These are phyloP conservation scores for Clytia hemisphaerica DNA, from an alignment of 30 jellyfish, hydroid and myxozoan genomes.

Conservation along the genomic window DNA sequence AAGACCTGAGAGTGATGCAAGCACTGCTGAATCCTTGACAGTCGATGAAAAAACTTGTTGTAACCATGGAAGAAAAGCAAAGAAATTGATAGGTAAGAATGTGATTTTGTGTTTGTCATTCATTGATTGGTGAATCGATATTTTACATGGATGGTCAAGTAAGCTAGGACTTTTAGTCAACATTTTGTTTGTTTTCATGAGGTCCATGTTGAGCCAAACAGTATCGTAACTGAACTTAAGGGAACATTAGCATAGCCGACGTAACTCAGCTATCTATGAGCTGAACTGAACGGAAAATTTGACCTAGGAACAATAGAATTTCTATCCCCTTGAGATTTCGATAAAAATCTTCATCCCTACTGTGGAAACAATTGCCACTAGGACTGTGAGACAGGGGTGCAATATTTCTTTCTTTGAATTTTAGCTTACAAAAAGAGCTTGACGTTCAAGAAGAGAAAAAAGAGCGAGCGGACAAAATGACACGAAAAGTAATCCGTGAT, in stretches of 20 bases:
- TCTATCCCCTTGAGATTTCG: no score
- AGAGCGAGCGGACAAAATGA: conserved; percentile 72
- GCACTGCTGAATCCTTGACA: conserved; percentile 51
- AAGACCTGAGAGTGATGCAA: conserved; percentile 73
- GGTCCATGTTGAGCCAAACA: no score
- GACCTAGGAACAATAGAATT: no score
- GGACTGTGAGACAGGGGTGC: not conserved
- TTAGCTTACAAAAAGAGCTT: conserved; percentile 74
- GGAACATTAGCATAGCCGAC: no score
- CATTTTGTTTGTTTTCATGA: not conserved
- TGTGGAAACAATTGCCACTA: not conserved
- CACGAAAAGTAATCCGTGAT: conserved; percentile 36
- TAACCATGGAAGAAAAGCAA: conserved; percentile 50
- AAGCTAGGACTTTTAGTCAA: no score
- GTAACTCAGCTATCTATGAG: no score
- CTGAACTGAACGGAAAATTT: no score
- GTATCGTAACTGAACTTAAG: no score
- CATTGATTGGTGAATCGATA: not conserved
- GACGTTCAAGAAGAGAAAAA: conserved; percentile 77
- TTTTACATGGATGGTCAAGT: not conserved
- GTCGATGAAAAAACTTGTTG: conserved; percentile 56
- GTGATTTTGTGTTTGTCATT: not conserved
- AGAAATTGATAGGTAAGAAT: conserved; percentile 46
- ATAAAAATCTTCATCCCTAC: no score
- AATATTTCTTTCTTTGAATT: not conserved